phyloP scores from a whole-genome alignment of 1,140 invertebrate species.

The Prorops nasuta region DNA sequence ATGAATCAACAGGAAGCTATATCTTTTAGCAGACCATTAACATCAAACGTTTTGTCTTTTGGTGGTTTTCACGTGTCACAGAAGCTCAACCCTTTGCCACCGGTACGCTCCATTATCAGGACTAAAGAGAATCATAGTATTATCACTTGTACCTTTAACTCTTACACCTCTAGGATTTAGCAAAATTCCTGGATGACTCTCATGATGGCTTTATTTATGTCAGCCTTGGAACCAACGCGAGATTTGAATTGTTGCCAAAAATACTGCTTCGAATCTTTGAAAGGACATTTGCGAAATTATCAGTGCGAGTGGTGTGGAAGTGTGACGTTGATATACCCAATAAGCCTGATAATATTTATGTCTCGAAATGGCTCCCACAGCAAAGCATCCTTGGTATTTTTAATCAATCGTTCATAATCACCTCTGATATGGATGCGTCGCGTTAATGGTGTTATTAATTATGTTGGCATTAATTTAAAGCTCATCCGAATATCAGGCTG shows the following conservation, averaged over 20 bases:
- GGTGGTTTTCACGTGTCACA: constrained; percentile 53
- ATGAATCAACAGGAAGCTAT: constrained; percentile 60
- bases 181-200: constrained; percentile 50
- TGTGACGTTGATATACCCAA: constrained; percentile 2
- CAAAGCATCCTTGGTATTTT: constrained; percentile 38
- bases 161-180: constrained; percentile 52
- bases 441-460: background rate
- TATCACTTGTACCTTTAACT: too few species aligned
- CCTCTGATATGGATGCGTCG: too few species aligned
- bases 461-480: constrained; percentile 22
- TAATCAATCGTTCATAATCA: background rate
- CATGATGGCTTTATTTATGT: constrained; percentile 61
- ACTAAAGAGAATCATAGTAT: too few species aligned
- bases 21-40: constrained; percentile 54
- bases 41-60: constrained; percentile 58
- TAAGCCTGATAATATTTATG: constrained; percentile 37
- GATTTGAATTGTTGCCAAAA: constrained; percentile 32
- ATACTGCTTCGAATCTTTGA: constrained; percentile 40
- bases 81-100: constrained; percentile 18
- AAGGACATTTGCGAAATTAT: constrained; percentile 50
- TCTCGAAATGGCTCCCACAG: constrained; percentile 49
- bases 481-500: constrained; percentile 48
- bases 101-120: too few species aligned
- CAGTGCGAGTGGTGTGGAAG: constrained; percentile 40
- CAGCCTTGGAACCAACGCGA: constrained; percentile 56